phyloP scores from a whole-genome alignment of 2,888 invertebrate species.

The Theretra japonica region DNA sequence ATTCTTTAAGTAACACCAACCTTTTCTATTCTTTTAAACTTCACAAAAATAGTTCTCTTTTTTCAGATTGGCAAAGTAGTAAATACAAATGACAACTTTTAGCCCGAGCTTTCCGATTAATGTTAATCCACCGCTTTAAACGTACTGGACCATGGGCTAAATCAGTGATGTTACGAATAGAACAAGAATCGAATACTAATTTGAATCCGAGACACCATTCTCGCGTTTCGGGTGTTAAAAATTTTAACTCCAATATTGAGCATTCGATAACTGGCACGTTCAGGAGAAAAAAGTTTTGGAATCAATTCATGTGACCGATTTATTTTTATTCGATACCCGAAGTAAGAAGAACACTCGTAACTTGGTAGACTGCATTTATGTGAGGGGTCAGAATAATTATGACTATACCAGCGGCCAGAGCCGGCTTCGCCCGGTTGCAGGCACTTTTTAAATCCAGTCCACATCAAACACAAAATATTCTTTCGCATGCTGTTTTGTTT shows the following conservation, averaged over 20 bases:
- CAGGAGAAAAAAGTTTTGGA: background rate
- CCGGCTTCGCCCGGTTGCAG: too few relatives aligned
- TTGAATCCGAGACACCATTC: background rate
- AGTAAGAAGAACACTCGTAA: too few relatives aligned
- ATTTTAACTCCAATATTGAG: slow-evolving; percentile 9
- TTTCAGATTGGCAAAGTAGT: background rate
- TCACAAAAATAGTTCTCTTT: too few relatives aligned
- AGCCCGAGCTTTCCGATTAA: background rate
- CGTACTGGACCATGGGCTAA: background rate
- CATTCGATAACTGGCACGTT: background rate
- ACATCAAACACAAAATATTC: too few relatives aligned
- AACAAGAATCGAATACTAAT: slow-evolving; percentile 20
- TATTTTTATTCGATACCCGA: too few relatives aligned
- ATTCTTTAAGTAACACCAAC: too few relatives aligned
- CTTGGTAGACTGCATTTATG: too few relatives aligned
- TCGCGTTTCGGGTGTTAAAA: slow-evolving; percentile 2
- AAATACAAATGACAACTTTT: background rate
- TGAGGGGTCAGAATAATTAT: too few relatives aligned
- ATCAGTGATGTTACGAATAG: slow-evolving; percentile 10
- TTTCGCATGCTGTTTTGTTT: too few relatives aligned
- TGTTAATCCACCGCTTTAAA: background rate
- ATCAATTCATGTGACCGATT: background rate
- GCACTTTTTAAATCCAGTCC: too few relatives aligned
- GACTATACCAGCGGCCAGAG: too few relatives aligned
- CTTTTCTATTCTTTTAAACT: too few relatives aligned